Evolutionary conservation across 1,140 invertebrate genomes (phyloP), one percentile per base, ranked within the genome.

Genomic region (Hormaphis cornu): DNA sequence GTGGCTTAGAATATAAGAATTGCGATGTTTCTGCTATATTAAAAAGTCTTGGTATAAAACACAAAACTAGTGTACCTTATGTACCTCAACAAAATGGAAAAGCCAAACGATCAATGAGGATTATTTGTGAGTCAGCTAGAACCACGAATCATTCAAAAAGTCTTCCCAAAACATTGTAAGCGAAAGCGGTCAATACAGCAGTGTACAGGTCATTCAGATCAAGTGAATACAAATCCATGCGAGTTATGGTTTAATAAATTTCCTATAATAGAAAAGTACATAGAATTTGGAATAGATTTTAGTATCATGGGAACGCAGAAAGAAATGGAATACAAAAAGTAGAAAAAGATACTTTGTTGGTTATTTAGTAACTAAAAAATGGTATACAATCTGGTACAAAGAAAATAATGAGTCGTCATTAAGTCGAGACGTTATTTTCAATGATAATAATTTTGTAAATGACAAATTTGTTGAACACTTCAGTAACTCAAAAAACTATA

Each of bases 71-170:
- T 18, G 74, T 76, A 20, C 52, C 76, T 1, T 81, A 81, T 71
- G 79, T 77, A 5, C 78, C 80, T 0, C 71, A 83, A 73, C 77
- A 81, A 71, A 84, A 83, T 73, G 80, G 80, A 8, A 72, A 73
- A 26, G 75, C 76, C n/a, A 81, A 81, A 72, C 53, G 78, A 46
- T 77, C 76, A 33, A 78, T 78, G 66, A 40, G 77, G 46, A 77
- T 75, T 12, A 30, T 77, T 4, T 72, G 75, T n/a, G 75, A 74
- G 63, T 56, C 72, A 56, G 72, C 70, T 8, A 74, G 74, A 71
- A 76, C 76, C 14, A 74, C 77, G 73, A 40, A 79, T 14, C 50
- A 53, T 70, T 12, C 66, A 77, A 69, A 52, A 9, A 30, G 35
- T 26, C 35, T 72, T 16, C 7, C 10, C n/a, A 44, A 37, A 46